Evolutionary conservation across 2,888 invertebrate species (phyloP).

Genomic region (Agriotes lineatus): DNA sequence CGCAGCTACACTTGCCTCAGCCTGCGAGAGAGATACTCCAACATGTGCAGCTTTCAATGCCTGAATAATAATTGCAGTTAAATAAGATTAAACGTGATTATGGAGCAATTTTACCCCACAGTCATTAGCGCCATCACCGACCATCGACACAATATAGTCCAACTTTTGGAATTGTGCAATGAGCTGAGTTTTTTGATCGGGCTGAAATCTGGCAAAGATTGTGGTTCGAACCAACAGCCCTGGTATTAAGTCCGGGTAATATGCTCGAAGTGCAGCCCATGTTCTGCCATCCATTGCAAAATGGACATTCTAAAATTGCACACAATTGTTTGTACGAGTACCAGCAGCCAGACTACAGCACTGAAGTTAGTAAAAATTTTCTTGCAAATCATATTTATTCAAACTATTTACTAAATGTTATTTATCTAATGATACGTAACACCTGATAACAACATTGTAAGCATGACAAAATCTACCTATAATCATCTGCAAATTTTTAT

Average conservation of each 20-base stretch:
- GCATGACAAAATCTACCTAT: no score
- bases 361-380: no score
- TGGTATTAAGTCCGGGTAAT: conserved; percentile 79
- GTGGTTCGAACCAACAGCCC: conserved; percentile 76
- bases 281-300: conserved; percentile 80
- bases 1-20: conserved; percentile 90
- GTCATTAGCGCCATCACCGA: conserved; percentile 85
- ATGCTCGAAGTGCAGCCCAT: conserved; percentile 78
- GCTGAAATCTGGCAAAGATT: conserved; percentile 87
- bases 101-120: conserved; percentile 79
- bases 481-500: no score
- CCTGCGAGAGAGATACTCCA: conserved; percentile 89
- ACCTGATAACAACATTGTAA: no score
- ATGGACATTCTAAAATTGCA: conserved; percentile 59
- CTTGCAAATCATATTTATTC: no score
- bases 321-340: no score
- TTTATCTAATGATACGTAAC: no score
- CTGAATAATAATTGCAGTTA: conserved; percentile 53
- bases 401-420: no score
- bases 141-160: conserved; percentile 76
- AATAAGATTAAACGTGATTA: neutral
- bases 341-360: no score
- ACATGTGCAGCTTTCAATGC: conserved; percentile 90
- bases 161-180: conserved; percentile 78
- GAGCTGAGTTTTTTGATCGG: conserved; percentile 84